phyloP scores from a whole-genome alignment of 2,797 vertebrate genomes.

The Diglossa cyanea region DNA sequence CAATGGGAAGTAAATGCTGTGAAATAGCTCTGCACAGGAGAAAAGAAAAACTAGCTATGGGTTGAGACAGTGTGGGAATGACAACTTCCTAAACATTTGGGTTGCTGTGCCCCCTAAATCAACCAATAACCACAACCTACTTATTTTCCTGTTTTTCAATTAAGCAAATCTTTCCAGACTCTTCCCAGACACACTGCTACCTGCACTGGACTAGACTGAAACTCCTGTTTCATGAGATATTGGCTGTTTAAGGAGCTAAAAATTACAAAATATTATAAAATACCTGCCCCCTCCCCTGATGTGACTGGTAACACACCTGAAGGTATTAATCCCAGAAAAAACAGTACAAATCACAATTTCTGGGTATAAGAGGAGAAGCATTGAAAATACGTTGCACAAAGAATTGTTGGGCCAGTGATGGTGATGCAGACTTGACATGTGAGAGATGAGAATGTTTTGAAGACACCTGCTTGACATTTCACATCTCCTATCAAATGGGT shows the following conservation, averaged over 20 bases:
- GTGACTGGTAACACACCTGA: neutral
- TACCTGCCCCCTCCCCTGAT: neutral
- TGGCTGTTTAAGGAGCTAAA: neutral
- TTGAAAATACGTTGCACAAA: neutral
- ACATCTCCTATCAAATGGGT: neutral
- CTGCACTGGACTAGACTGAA: neutral
- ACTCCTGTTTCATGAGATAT: neutral
- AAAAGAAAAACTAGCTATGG: neutral
- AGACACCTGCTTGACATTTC: neutral
- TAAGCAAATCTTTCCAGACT: neutral
- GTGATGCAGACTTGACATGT: neutral
- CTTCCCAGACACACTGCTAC: neutral
- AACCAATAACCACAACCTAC: neutral
- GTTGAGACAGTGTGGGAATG: neutral
- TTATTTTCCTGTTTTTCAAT: neutral
- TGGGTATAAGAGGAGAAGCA: neutral
- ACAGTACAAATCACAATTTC: neutral
- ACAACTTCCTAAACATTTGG: fast-evolving
- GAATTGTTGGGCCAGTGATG: neutral
- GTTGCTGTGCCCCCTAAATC: neutral
- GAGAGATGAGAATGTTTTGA: neutral
- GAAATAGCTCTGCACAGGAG: neutral
- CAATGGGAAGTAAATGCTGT: neutral
- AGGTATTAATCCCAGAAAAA: neutral
- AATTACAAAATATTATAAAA: neutral